A percentile compares a stretch with the other conserved stretches of the same genome.
Conservation (phyloP, 2,113 vertebrate species). For the Cephalopterus ornatus region DNA sequence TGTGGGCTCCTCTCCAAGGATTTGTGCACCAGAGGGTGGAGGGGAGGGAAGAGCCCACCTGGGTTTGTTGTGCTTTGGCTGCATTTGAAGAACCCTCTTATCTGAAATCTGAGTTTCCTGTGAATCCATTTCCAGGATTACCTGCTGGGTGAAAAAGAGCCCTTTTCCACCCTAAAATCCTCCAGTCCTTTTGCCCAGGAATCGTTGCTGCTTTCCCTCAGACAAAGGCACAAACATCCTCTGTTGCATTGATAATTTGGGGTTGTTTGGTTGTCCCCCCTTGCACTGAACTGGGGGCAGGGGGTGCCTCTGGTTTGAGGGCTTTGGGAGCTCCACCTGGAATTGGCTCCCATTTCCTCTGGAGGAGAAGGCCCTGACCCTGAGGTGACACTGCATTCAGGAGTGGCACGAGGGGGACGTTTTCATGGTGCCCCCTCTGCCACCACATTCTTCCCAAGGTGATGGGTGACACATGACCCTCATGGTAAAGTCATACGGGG, state of each 20-base stretch:
- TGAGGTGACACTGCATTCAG: fast-evolving
- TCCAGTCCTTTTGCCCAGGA: fast-evolving
- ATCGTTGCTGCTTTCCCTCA: neutral
- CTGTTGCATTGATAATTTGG: neutral
- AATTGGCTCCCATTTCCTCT: neutral
- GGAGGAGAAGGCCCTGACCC: neutral
- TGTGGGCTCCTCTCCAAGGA: fast-evolving
- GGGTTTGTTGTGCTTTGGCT: neutral
- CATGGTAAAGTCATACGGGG: neutral
- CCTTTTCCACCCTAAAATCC: neutral
- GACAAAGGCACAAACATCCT: too few relatives aligned
- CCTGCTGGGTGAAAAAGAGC: neutral
- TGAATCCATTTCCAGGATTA: neutral
- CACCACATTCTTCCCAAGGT: fast-evolving
- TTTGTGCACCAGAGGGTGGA: neutral
- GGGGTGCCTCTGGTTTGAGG: neutral
- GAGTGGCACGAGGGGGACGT: fast-evolving
- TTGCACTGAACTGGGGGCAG: fast-evolving
- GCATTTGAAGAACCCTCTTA: fast-evolving
- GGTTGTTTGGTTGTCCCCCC: neutral
- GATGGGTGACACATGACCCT: neutral
- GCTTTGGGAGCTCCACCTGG: neutral
- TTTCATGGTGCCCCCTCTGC: neutral
- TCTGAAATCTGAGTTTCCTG: neutral
- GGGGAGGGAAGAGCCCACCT: neutral